Conservation (phyloP, 2,797 vertebrate genomes). For the Cryptoprocta ferox region DNA sequence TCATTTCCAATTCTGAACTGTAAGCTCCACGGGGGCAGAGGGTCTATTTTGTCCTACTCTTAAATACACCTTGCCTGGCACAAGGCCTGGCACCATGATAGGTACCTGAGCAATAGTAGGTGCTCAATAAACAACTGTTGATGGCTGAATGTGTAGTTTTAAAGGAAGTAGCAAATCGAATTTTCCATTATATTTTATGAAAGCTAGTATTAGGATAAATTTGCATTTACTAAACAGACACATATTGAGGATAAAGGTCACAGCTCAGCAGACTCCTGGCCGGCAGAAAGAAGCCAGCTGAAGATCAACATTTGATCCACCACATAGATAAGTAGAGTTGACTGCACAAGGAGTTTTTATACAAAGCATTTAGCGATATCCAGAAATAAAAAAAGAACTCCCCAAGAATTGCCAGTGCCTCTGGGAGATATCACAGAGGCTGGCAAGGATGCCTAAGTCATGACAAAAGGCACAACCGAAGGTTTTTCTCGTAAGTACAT, state of each 20-base stretch:
- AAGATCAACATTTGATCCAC: neutral
- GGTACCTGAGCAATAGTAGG: neutral
- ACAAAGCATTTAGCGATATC: neutral
- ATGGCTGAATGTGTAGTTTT: neutral
- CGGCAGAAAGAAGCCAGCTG: neutral
- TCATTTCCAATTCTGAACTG: neutral
- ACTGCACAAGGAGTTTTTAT: neutral
- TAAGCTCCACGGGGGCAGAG: neutral
- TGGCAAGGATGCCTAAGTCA: neutral
- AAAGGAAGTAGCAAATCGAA: neutral
- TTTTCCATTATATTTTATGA: slow-evolving; percentile 13
- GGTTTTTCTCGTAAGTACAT: neutral
- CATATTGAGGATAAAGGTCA: neutral
- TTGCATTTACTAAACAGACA: slow-evolving; percentile 38
- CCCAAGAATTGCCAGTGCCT: neutral
- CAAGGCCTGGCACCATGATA: neutral
- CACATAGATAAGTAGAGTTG: neutral
- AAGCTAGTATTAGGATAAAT: neutral
- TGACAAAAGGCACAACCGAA: neutral
- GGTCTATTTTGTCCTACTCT: neutral
- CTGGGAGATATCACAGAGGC: neutral
- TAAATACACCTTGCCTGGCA: neutral
- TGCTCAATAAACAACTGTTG: neutral
- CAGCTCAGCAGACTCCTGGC: neutral
- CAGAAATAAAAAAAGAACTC: neutral